Conservation (phyloP, 2,113 vertebrate genomes). For the Casuarius casuarius region DNA sequence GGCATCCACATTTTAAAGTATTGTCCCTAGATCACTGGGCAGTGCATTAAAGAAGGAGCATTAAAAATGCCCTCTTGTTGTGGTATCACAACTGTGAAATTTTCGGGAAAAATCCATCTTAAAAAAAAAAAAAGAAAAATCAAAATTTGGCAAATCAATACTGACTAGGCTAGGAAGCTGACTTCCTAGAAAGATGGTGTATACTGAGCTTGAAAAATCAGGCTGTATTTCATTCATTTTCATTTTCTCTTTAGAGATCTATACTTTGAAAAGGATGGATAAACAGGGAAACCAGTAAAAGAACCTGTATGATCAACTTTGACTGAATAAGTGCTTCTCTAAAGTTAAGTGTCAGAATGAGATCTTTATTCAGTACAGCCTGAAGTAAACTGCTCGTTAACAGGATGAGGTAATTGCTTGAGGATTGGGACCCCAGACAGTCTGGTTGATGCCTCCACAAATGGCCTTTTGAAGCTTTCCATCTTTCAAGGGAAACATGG, state of each 20-base stretch:
- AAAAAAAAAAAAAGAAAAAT: neutral
- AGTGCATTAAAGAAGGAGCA: neutral
- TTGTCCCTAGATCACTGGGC: neutral
- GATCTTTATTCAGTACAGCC: neutral
- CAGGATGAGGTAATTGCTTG: slow-evolving; percentile 19
- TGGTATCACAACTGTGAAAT: neutral
- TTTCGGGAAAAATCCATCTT: neutral
- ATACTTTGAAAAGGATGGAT: neutral
- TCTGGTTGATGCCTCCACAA: slow-evolving; percentile 14
- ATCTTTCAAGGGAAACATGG: slow-evolving; percentile 9
- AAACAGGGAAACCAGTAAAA: neutral
- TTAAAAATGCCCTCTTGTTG: neutral
- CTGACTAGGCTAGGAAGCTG: neutral
- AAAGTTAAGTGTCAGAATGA: neutral
- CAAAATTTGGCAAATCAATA: neutral
- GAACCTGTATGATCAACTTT: neutral
- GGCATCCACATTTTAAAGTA: neutral
- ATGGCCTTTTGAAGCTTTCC: neutral
- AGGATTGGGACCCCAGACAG: neutral
- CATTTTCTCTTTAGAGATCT: neutral
- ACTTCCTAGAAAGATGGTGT: neutral
- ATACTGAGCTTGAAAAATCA: neutral
- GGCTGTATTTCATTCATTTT: neutral
- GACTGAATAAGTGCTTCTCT: neutral
- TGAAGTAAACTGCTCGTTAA: neutral